These are phyloP conservation scores for Clarias gariepinus DNA, from an alignment of 2,113 vertebrate species.

Conservation along the genomic window DNA sequence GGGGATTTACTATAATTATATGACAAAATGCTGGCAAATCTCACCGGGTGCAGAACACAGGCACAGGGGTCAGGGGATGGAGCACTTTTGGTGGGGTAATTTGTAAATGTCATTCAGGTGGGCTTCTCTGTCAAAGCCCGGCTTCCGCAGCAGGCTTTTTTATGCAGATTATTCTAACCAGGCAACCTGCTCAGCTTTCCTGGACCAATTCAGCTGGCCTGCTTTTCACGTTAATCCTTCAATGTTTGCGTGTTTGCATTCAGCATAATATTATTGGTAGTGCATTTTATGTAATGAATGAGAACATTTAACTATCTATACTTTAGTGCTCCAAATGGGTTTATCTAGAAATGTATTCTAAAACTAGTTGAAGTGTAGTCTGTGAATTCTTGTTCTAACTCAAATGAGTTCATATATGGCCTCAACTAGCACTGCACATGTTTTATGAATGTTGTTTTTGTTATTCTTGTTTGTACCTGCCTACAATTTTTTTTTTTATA, in stretches of 20 bases:
- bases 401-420: not conserved
- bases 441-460: not conserved
- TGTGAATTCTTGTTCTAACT: not conserved
- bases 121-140: slow-evolving; percentile 78
- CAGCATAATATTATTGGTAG: not conserved
- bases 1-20: slow-evolving; percentile 99
- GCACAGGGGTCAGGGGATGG: slow-evolving; percentile 93
- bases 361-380: not conserved
- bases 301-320: not conserved
- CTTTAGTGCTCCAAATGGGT: not conserved
- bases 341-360: not conserved
- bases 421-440: not conserved
- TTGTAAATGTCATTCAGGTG: slow-evolving; percentile 99
- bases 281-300: not conserved
- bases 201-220: slow-evolving; percentile 34
- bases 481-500: not conserved
- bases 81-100: slow-evolving; percentile 96
- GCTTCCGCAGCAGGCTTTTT: slow-evolving; percentile 73
- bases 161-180: slow-evolving; percentile 71
- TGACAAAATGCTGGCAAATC: slow-evolving; percentile 98
- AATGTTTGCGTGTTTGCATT: slow-evolving; percentile 5
- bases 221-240: slow-evolving; percentile 25
- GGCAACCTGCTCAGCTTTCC: slow-evolving; percentile 45
- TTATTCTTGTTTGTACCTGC: not conserved
- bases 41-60: slow-evolving; percentile 93